Conservation (phyloP, 2,797 vertebrate genomes). For the Cryptoblepharus egeriae region DNA sequence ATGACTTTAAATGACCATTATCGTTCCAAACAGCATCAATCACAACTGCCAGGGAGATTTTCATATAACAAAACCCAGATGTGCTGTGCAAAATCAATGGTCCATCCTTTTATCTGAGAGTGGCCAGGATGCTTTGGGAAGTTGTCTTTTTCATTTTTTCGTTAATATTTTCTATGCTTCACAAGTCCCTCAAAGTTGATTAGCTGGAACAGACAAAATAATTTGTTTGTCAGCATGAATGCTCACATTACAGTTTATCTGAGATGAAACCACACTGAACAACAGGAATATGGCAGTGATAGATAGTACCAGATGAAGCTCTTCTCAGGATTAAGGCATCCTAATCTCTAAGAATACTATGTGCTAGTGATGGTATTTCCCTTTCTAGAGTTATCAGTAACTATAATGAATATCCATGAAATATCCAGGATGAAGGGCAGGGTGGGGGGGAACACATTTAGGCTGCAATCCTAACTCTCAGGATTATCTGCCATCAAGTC, state of each 20-base stretch:
- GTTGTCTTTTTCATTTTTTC: background rate
- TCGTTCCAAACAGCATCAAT: background rate
- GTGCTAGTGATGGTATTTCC: background rate
- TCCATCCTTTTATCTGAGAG: background rate
- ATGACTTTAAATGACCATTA: background rate
- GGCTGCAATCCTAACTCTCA: too few species aligned
- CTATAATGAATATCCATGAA: background rate
- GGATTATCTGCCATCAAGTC: too few species aligned
- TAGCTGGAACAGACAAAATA: background rate
- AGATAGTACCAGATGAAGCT: background rate
- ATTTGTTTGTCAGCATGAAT: background rate
- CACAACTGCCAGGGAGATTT: background rate
- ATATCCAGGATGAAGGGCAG: background rate
- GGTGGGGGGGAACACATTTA: too few species aligned
- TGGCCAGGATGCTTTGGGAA: background rate
- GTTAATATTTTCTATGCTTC: too few species aligned
- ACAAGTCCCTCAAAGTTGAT: background rate
- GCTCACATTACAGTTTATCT: background rate
- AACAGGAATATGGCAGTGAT: slow-evolving; percentile 11
- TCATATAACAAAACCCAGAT: background rate
- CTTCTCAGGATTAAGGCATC: background rate
- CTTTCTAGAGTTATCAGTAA: background rate
- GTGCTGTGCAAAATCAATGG: background rate
- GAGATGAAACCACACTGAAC: slow-evolving; percentile 3
- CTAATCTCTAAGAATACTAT: background rate